Evolutionary conservation across 2,888 invertebrate species (phyloP).

Genomic region (Melieria omissa): DNA sequence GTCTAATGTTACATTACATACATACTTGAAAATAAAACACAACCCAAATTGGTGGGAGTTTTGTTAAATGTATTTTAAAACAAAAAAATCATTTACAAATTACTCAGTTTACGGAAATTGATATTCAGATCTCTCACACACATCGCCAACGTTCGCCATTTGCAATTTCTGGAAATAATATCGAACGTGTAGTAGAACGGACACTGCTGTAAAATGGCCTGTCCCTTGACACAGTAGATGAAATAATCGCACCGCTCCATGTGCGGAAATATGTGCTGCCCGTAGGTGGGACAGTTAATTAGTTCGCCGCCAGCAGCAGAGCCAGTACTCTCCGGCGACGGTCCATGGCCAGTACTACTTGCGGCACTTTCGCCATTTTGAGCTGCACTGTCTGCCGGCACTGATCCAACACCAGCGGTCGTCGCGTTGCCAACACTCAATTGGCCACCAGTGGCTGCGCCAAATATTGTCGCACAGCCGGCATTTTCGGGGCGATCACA

Average conservation of each 20-base stretch:
- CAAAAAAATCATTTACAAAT: no score
- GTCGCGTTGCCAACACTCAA: conserved; percentile 6
- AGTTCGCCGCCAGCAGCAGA: conserved; percentile 35
- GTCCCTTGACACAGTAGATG: conserved; percentile 63
- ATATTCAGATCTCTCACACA: conserved; percentile 58
- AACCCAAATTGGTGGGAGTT: no score
- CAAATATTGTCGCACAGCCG: conserved; percentile 47
- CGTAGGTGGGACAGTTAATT: conserved; percentile 57
- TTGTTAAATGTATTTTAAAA: no score
- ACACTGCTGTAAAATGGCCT: conserved; percentile 62
- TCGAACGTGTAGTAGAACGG: conserved; percentile 64
- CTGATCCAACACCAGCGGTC: not conserved
- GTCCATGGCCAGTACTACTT: conserved; percentile 10
- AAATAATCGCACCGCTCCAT: conserved; percentile 62
- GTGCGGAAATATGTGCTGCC: conserved; percentile 62
- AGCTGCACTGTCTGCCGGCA: not conserved
- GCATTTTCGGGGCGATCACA: conserved; percentile 61
- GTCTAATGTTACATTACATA: no score
- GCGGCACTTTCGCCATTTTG: conserved; percentile 2
- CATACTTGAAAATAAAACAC: no score
- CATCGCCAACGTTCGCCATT: conserved; percentile 56
- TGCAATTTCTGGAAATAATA: conserved; percentile 56
- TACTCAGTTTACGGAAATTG: conserved; percentile 39
- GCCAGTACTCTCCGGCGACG: not conserved
- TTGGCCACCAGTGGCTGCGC: no score